Percentiles rank a stretch among this genome's conserved stretches.
phyloP scores from a whole-genome alignment of 2,888 invertebrate genomes.

The Eilema depressum region DNA sequence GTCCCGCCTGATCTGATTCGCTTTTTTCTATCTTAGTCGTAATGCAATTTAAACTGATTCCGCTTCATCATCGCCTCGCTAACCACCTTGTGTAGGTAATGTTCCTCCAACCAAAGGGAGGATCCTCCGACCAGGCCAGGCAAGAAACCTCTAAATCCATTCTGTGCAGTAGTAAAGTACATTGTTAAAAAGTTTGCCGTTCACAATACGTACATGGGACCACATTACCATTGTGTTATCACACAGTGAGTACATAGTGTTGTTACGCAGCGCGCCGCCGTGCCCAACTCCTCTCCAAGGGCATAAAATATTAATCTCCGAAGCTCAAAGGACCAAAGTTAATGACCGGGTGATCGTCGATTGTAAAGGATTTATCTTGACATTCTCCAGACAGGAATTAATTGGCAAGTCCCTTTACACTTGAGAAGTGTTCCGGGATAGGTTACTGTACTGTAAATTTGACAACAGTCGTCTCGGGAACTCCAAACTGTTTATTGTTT shows the following conservation, averaged over 20 bases:
- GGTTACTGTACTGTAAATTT: constrained; percentile 34
- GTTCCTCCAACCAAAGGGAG: no score
- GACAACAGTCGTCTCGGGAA: constrained; percentile 33
- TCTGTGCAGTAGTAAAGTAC: no score
- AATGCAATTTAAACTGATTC: no score
- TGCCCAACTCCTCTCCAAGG: neutral
- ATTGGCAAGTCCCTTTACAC: constrained; percentile 25
- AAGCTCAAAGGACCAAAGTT: constrained; percentile 13
- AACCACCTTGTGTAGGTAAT: no score
- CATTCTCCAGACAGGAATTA: constrained; percentile 12
- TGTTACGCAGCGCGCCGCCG: neutral
- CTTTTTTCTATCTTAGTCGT: no score
- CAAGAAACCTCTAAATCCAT: no score
- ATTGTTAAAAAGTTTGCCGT: no score
- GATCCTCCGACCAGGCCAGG: no score
- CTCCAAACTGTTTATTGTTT: constrained; percentile 34
- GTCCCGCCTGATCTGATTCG: no score
- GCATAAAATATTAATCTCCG: constrained; percentile 6
- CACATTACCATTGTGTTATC: neutral
- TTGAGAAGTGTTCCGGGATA: constrained; percentile 9
- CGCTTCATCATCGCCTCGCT: no score
- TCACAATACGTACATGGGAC: no score
- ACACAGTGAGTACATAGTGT: neutral
- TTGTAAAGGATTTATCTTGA: constrained; percentile 13
- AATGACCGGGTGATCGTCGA: constrained; percentile 17